phyloP scores from a whole-genome alignment of 2,888 invertebrate species.

The Drosophila kambysellisi region DNA sequence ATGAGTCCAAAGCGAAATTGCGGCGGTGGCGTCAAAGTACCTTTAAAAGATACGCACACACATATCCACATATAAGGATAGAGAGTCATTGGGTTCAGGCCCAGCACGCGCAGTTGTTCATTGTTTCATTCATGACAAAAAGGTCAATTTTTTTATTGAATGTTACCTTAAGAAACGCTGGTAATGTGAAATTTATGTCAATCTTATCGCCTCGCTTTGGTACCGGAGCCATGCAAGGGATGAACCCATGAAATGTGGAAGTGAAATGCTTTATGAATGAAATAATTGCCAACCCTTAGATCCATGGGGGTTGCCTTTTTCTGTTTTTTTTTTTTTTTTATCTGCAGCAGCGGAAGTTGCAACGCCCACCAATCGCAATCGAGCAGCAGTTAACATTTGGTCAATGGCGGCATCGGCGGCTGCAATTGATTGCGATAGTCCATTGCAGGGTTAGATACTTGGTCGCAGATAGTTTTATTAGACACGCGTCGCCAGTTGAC shows the following conservation, averaged over 20 bases:
- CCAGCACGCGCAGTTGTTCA: conserved; percentile 55
- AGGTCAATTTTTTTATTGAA: conserved; percentile 31
- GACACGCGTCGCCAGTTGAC: conserved; percentile 72
- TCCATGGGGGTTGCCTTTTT: conserved; percentile 47
- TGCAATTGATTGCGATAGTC: conserved; percentile 58
- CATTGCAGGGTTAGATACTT: conserved; percentile 43
- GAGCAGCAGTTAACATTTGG: conserved; percentile 61
- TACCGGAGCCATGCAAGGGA: conserved; percentile 39
- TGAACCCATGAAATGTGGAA: conserved; percentile 51
- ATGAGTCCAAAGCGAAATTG: conserved; percentile 72
- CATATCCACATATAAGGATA: conserved; percentile 5
- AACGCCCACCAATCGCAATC: conserved; percentile 56
- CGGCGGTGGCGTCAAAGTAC: conserved; percentile 83
- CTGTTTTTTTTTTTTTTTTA: conserved; percentile 14
- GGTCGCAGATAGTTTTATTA: conserved; percentile 71
- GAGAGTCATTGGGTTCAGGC: conserved; percentile 12
- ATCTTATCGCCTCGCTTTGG: conserved; percentile 67
- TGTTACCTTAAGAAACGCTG: conserved; percentile 51
- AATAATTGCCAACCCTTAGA: conserved; percentile 50
- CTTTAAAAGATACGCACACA: conserved; percentile 48
- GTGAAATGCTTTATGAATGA: conserved; percentile 69
- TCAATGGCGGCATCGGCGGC: conserved; percentile 67
- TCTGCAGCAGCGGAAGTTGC: conserved; percentile 53
- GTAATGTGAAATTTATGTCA: conserved; percentile 79
- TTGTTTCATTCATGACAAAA: conserved; percentile 69